These are phyloP conservation scores for Hemibagrus guttatus DNA, from an alignment of 2,797 vertebrate genomes.

Conservation along the genomic window DNA sequence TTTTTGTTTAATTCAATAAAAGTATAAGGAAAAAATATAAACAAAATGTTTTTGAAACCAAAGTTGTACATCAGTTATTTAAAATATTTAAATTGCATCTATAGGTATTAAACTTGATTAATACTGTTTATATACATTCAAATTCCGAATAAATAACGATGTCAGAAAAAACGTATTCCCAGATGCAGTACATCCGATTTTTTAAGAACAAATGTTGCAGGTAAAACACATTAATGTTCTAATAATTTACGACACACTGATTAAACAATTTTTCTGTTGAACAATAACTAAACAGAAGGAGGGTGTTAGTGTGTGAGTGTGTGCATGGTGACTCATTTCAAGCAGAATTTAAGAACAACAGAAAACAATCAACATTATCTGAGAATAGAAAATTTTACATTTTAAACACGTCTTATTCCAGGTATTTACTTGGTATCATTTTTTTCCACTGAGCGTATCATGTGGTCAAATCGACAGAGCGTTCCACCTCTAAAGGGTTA, in stretches of 20 bases:
- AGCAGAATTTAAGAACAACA: background rate
- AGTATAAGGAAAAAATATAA: background rate
- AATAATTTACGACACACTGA: background rate
- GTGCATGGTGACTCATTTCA: background rate
- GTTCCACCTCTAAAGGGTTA: background rate
- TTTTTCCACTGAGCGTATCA: background rate
- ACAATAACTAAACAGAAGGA: background rate
- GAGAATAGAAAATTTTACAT: no score
- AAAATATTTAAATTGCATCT: background rate
- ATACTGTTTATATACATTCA: background rate
- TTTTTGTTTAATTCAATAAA: background rate
- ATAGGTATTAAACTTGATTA: background rate
- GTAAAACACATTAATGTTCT: background rate
- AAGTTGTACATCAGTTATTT: background rate
- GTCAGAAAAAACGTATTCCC: background rate
- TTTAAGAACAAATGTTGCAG: background rate
- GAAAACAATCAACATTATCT: background rate
- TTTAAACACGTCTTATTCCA: background rate
- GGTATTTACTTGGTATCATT: background rate
- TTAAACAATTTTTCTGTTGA: background rate
- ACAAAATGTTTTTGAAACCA: background rate
- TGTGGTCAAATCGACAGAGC: background rate
- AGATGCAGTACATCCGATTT: background rate
- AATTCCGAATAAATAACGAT: background rate
- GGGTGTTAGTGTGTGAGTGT: constrained; percentile 21